A percentile compares a stretch with the other conserved stretches of the same genome.
Evolutionary conservation across 2,113 vertebrate species (phyloP).

Genomic region (Saguinus imperator): DNA sequence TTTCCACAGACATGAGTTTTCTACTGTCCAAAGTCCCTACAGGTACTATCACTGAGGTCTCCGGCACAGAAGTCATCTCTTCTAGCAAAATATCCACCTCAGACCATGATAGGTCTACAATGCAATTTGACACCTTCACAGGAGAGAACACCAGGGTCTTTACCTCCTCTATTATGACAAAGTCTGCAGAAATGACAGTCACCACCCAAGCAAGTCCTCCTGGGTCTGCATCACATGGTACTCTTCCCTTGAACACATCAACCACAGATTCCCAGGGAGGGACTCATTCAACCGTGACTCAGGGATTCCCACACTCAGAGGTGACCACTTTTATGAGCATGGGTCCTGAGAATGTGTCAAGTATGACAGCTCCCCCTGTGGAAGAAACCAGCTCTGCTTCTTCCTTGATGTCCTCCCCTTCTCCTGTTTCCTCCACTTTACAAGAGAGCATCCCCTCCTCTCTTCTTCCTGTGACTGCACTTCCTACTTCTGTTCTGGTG

Average conservation of each 20-base stretch:
- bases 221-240: not conserved
- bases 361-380: fast-evolving
- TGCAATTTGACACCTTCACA: not conserved
- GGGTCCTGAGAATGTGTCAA: fast-evolving
- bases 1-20: not conserved
- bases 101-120: fast-evolving
- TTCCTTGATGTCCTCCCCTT: not conserved
- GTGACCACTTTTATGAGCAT: too few relatives aligned
- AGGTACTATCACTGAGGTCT: not conserved
- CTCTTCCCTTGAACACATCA: too few relatives aligned
- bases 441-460: too few relatives aligned
- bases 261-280: fast-evolving
- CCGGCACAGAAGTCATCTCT: not conserved
- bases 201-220: not conserved
- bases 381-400: not conserved
- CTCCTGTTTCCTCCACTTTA: too few relatives aligned
- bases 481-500: too few relatives aligned
- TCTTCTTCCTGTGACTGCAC: too few relatives aligned
- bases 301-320: not conserved
- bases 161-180: not conserved
- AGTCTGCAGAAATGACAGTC: not conserved
- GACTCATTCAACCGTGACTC: fast-evolving
- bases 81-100: too few relatives aligned
- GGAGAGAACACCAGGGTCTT: fast-evolving
- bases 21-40: not conserved